Evolutionary conservation across 2,113 vertebrate species (phyloP).

Genomic region (Aspiorhynchus laticeps): DNA sequence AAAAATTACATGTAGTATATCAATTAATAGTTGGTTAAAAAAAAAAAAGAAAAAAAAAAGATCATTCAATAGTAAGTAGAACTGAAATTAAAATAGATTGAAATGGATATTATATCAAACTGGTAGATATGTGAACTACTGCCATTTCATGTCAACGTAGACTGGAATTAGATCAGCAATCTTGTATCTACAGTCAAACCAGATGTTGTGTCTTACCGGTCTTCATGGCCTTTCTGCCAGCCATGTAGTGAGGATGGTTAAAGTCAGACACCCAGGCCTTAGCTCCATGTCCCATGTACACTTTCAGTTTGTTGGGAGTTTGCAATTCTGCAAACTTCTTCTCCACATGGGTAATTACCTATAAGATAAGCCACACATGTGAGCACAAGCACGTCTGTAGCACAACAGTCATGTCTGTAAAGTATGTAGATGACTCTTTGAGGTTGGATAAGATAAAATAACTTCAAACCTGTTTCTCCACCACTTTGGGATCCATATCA

Average conservation of each 20-base stretch:
- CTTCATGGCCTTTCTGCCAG: slow-evolving; percentile 91
- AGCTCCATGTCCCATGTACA: slow-evolving; percentile 85
- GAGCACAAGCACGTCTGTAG: neutral
- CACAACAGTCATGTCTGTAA: neutral
- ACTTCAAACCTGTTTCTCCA: slow-evolving; percentile 78
- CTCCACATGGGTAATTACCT: slow-evolving; percentile 85
- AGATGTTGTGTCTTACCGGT: slow-evolving; percentile 75
- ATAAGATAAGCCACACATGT: slow-evolving; percentile 7
- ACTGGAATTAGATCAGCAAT: too few relatives aligned
- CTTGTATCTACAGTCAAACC: neutral
- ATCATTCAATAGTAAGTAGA: too few relatives aligned
- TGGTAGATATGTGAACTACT: too few relatives aligned
- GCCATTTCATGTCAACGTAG: too few relatives aligned
- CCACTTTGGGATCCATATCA: slow-evolving; percentile 88
- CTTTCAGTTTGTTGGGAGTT: slow-evolving; percentile 90
- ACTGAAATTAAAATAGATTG: too few relatives aligned
- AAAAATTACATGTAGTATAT: too few relatives aligned
- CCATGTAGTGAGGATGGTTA: slow-evolving; percentile 94
- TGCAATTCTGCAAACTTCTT: slow-evolving; percentile 83
- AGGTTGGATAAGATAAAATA: neutral
- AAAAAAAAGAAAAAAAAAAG: too few relatives aligned
- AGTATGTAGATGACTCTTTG: too few relatives aligned
- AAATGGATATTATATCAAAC: too few relatives aligned
- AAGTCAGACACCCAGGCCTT: slow-evolving; percentile 97
- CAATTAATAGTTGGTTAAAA: too few relatives aligned